Percentiles rank a stretch among this genome's conserved stretches.
Evolutionary conservation across 1,140 invertebrate species (phyloP).

Genomic region (Lutraria rhynchaena): DNA sequence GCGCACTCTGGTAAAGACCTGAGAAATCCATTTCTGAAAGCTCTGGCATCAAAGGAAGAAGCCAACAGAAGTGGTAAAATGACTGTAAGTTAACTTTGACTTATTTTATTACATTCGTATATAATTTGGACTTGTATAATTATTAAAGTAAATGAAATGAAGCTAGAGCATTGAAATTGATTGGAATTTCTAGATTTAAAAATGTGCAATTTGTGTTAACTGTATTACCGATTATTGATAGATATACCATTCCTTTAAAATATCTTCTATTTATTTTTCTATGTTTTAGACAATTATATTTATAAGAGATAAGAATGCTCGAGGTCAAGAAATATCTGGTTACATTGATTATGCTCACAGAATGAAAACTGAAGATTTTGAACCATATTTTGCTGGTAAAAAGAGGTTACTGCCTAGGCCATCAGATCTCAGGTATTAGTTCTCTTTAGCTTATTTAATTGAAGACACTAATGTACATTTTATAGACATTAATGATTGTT

Average conservation of each 20-base stretch:
- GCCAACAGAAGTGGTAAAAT: slow-evolving; percentile 86
- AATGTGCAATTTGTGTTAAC: slow-evolving; percentile 8
- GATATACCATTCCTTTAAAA: no score
- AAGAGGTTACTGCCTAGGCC: slow-evolving; percentile 86
- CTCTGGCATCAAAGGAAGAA: slow-evolving; percentile 87
- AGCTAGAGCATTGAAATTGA: no score
- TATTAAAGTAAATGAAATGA: no score
- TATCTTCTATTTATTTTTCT: no score
- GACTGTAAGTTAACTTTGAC: slow-evolving; percentile 77
- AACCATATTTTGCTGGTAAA: slow-evolving; percentile 86
- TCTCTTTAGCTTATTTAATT: no score
- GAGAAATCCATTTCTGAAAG: slow-evolving; percentile 85
- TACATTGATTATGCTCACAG: slow-evolving; percentile 90
- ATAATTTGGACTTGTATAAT: no score
- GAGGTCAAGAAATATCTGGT: slow-evolving; percentile 88
- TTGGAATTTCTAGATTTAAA: no score
- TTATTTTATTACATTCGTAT: no score
- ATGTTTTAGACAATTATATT: slow-evolving; percentile 87
- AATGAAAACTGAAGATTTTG: slow-evolving; percentile 88
- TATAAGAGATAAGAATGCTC: slow-evolving; percentile 85
- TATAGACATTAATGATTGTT: no score
- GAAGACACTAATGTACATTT: no score
- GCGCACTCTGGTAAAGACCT: slow-evolving; percentile 82
- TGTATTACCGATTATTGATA: no score
- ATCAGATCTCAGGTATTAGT: slow-evolving; percentile 87